A percentile compares a stretch with the other conserved stretches of the same genome.
phyloP scores from a whole-genome alignment of 2,888 invertebrate species.

The Diarsia rubi region DNA sequence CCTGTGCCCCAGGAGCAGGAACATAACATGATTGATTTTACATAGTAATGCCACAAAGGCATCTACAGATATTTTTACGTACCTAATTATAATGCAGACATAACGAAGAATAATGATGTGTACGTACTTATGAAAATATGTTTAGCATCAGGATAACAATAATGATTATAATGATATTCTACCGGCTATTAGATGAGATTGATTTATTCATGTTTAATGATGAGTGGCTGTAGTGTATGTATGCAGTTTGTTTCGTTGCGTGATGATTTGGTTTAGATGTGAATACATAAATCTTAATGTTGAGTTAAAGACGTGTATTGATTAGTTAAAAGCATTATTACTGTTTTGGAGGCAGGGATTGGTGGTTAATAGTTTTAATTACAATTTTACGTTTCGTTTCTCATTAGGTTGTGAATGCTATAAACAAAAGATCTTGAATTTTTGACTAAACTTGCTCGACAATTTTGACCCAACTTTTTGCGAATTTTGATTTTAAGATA shows the following conservation, averaged over 20 bases:
- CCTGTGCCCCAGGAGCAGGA: neutral
- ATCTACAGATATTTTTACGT: neutral
- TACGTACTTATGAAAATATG: neutral
- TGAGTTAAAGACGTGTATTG: constrained; percentile 7
- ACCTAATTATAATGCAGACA: neutral
- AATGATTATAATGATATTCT: constrained; percentile 40
- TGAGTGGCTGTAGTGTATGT: neutral
- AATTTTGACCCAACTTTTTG: neutral
- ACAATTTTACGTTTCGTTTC: too few species aligned
- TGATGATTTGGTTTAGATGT: constrained; percentile 1
- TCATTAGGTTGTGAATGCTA: too few species aligned
- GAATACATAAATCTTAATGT: constrained; percentile 1
- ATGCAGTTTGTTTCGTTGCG: constrained; percentile 15
- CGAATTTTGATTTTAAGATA: neutral
- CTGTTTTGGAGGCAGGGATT: neutral
- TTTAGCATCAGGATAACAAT: constrained; percentile 29
- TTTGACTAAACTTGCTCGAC: neutral
- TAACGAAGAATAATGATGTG: constrained; percentile 20
- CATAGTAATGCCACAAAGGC: neutral
- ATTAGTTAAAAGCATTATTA: neutral
- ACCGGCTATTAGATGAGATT: constrained; percentile 32
- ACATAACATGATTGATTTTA: neutral
- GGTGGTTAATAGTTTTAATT: neutral
- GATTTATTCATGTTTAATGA: constrained; percentile 35
- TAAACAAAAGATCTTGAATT: neutral